A percentile compares a stretch with the other conserved stretches of the same genome.
Evolutionary conservation across 2,888 invertebrate genomes (phyloP).

Genomic region (Linyphia triangularis): DNA sequence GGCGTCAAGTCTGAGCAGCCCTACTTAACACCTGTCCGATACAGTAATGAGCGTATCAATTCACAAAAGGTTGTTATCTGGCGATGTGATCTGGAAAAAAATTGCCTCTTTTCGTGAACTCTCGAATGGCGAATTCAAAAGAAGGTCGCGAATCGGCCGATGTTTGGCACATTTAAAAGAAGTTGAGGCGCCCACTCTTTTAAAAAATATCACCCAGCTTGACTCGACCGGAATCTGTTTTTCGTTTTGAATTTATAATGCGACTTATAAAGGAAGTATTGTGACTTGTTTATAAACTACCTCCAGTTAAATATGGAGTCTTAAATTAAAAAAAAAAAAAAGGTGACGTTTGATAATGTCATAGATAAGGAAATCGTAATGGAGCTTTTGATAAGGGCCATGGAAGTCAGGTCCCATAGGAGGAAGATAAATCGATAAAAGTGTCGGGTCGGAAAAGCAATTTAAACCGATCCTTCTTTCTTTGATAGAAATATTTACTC

Average conservation of each 20-base stretch:
- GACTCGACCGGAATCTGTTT: background rate
- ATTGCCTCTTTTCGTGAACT: background rate
- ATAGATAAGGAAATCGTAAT: background rate
- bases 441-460: background rate
- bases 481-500: background rate
- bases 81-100: background rate
- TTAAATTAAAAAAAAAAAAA: slow-evolving; percentile 3
- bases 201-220: background rate
- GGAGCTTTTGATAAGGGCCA: background rate
- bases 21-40: slow-evolving; percentile 44
- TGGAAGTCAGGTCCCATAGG: background rate
- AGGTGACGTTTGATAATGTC: background rate
- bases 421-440: background rate
- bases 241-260: background rate
- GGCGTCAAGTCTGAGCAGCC: background rate
- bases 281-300: background rate
- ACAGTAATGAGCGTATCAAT: slow-evolving; percentile 42
- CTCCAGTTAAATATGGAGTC: background rate
- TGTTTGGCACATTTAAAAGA: background rate
- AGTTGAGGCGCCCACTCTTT: background rate
- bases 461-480: background rate
- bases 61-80: background rate
- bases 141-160: background rate
- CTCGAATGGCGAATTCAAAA: background rate
- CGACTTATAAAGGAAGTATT: background rate